Percentiles rank a stretch among this genome's conserved stretches.
phyloP scores from a whole-genome alignment of 2,113 vertebrate species.

The Galbula dea region DNA sequence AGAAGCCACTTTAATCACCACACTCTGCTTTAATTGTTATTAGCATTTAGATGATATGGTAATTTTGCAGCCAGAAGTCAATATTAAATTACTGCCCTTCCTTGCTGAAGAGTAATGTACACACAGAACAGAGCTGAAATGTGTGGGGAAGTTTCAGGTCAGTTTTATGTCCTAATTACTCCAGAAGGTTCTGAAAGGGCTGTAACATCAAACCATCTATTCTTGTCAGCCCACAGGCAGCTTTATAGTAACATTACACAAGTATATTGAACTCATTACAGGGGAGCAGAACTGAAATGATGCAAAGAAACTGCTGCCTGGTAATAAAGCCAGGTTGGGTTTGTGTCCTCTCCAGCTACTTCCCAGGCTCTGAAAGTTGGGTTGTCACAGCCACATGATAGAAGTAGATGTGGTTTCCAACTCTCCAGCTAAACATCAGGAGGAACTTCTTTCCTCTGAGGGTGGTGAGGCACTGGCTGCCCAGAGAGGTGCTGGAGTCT shows the following conservation, averaged over 20 bases:
- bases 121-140: conserved; percentile 5
- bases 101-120: background rate
- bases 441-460: no score
- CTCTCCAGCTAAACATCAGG: no score
- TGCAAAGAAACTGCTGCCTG: background rate
- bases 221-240: conserved; percentile 27
- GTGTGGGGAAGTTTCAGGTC: conserved; percentile 46
- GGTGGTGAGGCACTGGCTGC: no score
- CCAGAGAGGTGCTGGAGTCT: no score
- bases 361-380: background rate
- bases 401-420: fast-evolving
- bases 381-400: fast-evolving
- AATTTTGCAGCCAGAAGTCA: conserved; percentile 56
- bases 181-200: conserved; percentile 7
- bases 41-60: conserved; percentile 69
- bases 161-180: conserved; percentile 70
- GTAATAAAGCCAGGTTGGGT: background rate
- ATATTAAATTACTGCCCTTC: conserved; percentile 67
- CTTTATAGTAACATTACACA: conserved; percentile 22
- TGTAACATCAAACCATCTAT: conserved; percentile 29
- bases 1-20: conserved; percentile 46
- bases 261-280: conserved; percentile 13
- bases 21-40: conserved; percentile 54
- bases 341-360: background rate
- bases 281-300: conserved; percentile 14